Base-by-base conservation (phyloP, 2,113 vertebrate genomes). In the Myxocyprinus asiaticus region DNA sequence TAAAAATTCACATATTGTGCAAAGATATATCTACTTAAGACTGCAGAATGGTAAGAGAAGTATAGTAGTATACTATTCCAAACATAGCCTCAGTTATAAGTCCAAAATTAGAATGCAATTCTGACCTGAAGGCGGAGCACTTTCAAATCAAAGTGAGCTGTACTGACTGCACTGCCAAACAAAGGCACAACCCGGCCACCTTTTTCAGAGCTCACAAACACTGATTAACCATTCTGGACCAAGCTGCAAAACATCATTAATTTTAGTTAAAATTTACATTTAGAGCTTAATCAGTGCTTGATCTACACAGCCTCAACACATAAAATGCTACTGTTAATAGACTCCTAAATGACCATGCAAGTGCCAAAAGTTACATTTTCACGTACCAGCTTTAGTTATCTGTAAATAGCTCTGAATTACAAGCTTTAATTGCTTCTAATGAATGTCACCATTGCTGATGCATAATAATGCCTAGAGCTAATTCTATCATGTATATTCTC, bases 121-220 rank as follows among this genome's bases (percentile, higher is more conserved):
- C 82, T 85, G 79, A 80, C 92, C 93, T 92, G 88, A 87, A 94
- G 93, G 90, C 89, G 93, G 92, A 90, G 90, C 76, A 78, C 81
- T 88, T 87, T 66, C 50, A 62, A 85, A 77, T 61, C 55, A 77
- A 66, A 83, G 64, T 66, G 42, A 50, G 65, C 74, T 58, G 51
- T 11, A 63, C 42, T 33, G 22, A 33, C 22, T 33, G 22, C 22
- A 3, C 22, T 44, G 56, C 47, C 69, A 79, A 59, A 80, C 48
- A 79, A 50, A 59, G 48, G 15, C 47, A 66, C 15, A 77, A 50
- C 61, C 56, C 67, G 69, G 61, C 9, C 64, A 79, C 17, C 7
- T 42, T 63, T 48, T 15, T 12, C 59, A 53, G 7, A 51, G 45
- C 72, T 63, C 56, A 17, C 55, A 2, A n/a, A 58, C 7, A 64